Evolutionary conservation across 2,113 vertebrate genomes (phyloP).

Genomic region (Hemibagrus wyckioides): DNA sequence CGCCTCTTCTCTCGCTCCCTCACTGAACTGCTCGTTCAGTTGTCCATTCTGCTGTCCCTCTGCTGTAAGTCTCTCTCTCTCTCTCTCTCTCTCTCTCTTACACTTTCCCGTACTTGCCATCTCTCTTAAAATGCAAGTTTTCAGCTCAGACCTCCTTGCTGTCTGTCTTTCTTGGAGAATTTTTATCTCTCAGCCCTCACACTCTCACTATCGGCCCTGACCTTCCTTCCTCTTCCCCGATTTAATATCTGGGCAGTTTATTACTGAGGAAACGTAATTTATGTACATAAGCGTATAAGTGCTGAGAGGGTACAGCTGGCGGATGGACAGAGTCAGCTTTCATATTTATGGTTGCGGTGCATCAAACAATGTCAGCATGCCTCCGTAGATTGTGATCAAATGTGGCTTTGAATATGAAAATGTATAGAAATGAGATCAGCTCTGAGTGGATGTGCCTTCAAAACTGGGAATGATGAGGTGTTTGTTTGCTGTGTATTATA

Average conservation of each 20-base stretch:
- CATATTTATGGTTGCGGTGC: slow-evolving; percentile 42
- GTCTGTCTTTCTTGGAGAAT: not conserved
- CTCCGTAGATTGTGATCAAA: not conserved
- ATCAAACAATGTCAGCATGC: not conserved
- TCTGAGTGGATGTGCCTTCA: not conserved
- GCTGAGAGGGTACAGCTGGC: not conserved
- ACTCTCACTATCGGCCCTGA: not conserved
- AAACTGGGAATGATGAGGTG: not conserved
- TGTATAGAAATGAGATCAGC: not conserved
- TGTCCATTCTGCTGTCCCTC: slow-evolving; percentile 69
- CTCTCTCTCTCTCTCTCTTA: slow-evolving; percentile 13
- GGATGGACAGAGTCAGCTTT: slow-evolving; percentile 27
- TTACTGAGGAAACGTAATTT: slow-evolving; percentile 43
- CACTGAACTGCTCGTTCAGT: slow-evolving; percentile 61
- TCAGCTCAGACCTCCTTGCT: not conserved
- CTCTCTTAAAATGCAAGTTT: not conserved
- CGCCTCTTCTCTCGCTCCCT: slow-evolving; percentile 59
- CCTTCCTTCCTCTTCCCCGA: slow-evolving; percentile 13
- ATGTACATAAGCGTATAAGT: slow-evolving; percentile 33
- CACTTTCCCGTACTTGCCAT: not conserved
- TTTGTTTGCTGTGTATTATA: not conserved
- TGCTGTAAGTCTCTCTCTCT: slow-evolving; percentile 69
- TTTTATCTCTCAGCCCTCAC: not conserved
- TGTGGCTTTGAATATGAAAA: not conserved
- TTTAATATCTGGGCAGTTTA: slow-evolving; percentile 14